Base-by-base conservation (phyloP, 2,888 invertebrate species). In the Drosophila longiperda region DNA sequence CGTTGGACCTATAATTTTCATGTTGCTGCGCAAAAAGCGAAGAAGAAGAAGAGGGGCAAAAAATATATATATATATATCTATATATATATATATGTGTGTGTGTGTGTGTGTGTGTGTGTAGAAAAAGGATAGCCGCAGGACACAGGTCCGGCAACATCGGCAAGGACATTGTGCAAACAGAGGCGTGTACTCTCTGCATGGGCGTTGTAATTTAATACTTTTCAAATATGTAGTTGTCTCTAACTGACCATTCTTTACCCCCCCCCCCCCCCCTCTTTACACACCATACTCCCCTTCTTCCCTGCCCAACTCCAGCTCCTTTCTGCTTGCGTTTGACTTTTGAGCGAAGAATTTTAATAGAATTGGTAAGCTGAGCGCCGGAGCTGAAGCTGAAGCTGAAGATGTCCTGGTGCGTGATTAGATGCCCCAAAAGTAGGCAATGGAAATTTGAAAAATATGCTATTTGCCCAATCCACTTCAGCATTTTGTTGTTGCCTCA, bases 201-300 rank as follows among this genome's bases (percentile, higher is more conserved):
- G 71, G 66, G 62, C 59, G 61, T 73, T 73, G 86, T 90, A 88
- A 90, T 88, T 87, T 90, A 87, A 87, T 87, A 87, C 90, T 89
- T 87, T 82, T 90, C 80, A 87, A 85, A 85, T 85, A 85, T 81
- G 79, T 76, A 84, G 79, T 82, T 89, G 79, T 78, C 84, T 80
- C 67, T 69, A 58, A 54, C 63, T 58, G 49, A 42, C 49, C 50
- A 12, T 26, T 15, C 12, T 42, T 15, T 26, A 8, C 7, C 49
- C 3, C 17, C 49, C n/a, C n/a, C 15, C 17, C 17, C 0, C 4
- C 1, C 3, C 1, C 1, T 34, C 20, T 2, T 20, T 17, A 20
- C 20, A 20, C n/a, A n/a, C 6, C 26, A 7, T 6, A 2, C 4
- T 2, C 9, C 2, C 23, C 20, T 20, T 11, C 20, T 29, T 17